phyloP scores from a whole-genome alignment of 2,797 vertebrate species.

The Pseudotriccus pelzelni region DNA sequence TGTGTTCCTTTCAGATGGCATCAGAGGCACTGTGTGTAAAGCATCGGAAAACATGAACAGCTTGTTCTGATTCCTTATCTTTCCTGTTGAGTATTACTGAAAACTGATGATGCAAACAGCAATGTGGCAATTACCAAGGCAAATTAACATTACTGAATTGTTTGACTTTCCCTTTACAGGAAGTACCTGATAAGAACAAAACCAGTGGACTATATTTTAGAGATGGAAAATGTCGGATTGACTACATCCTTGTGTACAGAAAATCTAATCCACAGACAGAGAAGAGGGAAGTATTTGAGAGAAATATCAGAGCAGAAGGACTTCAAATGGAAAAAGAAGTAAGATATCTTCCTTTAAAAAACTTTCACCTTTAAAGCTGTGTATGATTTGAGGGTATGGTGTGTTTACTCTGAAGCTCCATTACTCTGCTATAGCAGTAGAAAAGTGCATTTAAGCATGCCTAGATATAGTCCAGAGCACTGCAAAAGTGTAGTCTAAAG shows the following conservation, averaged over 20 bases:
- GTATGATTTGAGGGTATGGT: not conserved
- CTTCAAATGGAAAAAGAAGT: constrained; percentile 94
- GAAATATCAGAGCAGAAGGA: constrained; percentile 92
- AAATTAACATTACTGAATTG: not conserved
- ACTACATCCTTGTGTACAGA: constrained; percentile 92
- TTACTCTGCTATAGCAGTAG: not conserved
- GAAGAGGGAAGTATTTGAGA: constrained; percentile 92
- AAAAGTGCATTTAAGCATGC: constrained; percentile 1
- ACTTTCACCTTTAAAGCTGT: not conserved
- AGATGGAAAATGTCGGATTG: constrained; percentile 88
- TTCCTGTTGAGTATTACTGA: not conserved
- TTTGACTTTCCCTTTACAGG: constrained; percentile 72
- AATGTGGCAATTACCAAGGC: not conserved
- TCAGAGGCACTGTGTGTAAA: not conserved
- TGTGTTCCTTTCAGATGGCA: not conserved
- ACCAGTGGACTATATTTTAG: constrained; percentile 86
- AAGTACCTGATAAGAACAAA: constrained; percentile 77
- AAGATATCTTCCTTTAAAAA: constrained; percentile 19
- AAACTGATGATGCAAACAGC: not conserved
- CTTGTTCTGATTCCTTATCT: not conserved
- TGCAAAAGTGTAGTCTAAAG: constrained; percentile 4
- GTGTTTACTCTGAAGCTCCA: not conserved
- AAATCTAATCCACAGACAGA: constrained; percentile 87
- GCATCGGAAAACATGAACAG: not conserved
- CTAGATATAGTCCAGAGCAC: not conserved